Base-by-base conservation (phyloP, 1,140 invertebrate genomes). In the Drosophila azteca region DNA sequence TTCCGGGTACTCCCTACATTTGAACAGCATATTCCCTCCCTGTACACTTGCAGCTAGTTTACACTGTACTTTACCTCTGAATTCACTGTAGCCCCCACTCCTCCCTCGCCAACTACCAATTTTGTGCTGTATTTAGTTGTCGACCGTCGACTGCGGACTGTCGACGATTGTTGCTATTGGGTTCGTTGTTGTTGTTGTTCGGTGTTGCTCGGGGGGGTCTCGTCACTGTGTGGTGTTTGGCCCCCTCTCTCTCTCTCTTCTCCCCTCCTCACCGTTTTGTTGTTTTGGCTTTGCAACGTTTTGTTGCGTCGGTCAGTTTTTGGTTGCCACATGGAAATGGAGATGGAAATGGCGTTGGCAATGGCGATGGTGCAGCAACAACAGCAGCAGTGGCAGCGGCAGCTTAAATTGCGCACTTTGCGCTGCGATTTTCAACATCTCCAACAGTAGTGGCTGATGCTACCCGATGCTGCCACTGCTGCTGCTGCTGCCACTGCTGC, bases 381-480 rank as follows among this genome's bases (percentile, higher is more conserved):
- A 13, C 39, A 55, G 44, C 50, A 55, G n/a, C 52, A 66, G 29
- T 58, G 50, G 15, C 54, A 53, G n/a, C 73, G 62, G 9, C 65
- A 75, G 58, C 64, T 79, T 72, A 75, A 74, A 83, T 88, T 88
- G 83, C 79, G 79, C 72, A 88, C 83, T 88, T 88, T 77, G 65
- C 76, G 77, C 74, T 83, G 67, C 76, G 65, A 87, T 83, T 77
- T 83, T 83, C 82, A 78, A 87, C 82, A 87, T 73, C 78, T 81
- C 50, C 81, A 39, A 11, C 35, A 66, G 64, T 66, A 69, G 74
- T 63, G 50, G 6, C 29, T 46, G 44, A 7, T 31, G 29, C 29
- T 46, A 7, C 44, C 48, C 46, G 64, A 45, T 52, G 60, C 31
- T 51, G 61, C 15, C 31, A 44, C 29, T 48, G 26, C 4, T 35